Base-by-base conservation (phyloP, 2,113 vertebrate genomes). In the Lipophrys pholis region DNA sequence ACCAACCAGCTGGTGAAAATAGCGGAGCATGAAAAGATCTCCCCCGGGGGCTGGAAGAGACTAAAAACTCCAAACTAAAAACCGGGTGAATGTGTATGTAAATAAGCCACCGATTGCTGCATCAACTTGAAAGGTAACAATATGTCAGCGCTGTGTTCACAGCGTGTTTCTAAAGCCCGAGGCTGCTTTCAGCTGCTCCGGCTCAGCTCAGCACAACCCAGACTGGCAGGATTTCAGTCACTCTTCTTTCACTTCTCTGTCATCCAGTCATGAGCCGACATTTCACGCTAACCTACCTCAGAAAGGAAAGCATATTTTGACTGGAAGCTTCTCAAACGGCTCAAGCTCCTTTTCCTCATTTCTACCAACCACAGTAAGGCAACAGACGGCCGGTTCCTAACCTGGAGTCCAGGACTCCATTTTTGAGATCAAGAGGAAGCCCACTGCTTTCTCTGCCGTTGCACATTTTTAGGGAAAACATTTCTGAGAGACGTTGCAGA, bases 1-100 rank as follows among this genome's bases (percentile, higher is more conserved):
- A 14, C 11, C 14, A n/a, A 48, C 45, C 53, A 65, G 49, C 49
- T 65, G 40, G 41, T 53, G 49, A 65, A 53, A 38, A 35, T 42
- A 30, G 62, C 53, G 49, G 6, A 48, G 40, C 61, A 41, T 51
- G 30, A 64, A 52, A 39, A 39, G 49, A 41, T 64, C 14, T 17
- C 62, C 62, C 62, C 40, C 38, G 0, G 62, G 3, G 3, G 61
- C 7, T 64, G n/a, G 12, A 21, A 64, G 61, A 64, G 39, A 30
- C 16, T 30, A 30, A 30, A 30, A 50, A 30, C 17, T 11, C 21
- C 21, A 30, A 48, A n/a, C 45, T 45, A 4, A 45, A 45, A 45
- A 45, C 12, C 10, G 42, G 14, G 43, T 38, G 21, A 64, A 51
- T 65, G 49, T 41, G 30, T 7, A 14, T 61, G 59, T 48, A 48